Evolutionary conservation across 2,113 vertebrate species (phyloP), one percentile per base, ranked within the genome.

Genomic region (Suncus etruscus): DNA sequence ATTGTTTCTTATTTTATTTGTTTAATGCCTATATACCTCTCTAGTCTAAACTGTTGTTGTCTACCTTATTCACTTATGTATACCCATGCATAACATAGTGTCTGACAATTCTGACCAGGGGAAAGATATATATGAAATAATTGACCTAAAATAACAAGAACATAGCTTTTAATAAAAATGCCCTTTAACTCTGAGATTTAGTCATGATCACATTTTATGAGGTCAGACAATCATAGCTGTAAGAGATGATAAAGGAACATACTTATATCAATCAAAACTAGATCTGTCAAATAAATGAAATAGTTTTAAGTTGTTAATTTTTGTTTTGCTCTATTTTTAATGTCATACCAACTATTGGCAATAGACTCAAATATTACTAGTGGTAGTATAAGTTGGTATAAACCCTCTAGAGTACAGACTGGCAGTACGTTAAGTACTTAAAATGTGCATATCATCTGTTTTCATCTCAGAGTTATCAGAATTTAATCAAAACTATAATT

Each of bases 181-280:
- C 25, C 66, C 7, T 68, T 75, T 14, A 29, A 7, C 8, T 61
- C 75, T 65, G 5, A 24, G 45, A 81, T 50, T 54, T 83, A 54
- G 18, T 29, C 66, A 15, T 50, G 58, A 74, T 50, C 29, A 29
- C 72, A 65, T 70, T 84, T 78, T 75, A 58, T 87, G 11, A 78
- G 45, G 51, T 61, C 86, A 70, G 70, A 83, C 29, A 77, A 16
- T 22, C 25, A 12, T 16, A 48, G 6, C 39, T 81, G 39, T 93
- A 2, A 4, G 31, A 70, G 47, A 61, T 51, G 45, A 92, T 32
- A 75, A 47, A 18, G 61, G n/a, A 66, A n/a, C 11, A 51, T 18
- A 14, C 27, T 66, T 70, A 76, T 81, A 61, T 91, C 11, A 77
- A 15, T 94, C 68, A 61, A 77, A 89, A 93, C 5, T 39, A 39